A percentile compares a stretch with the other conserved stretches of the same genome.
Conservation (phyloP, 2,113 vertebrate genomes). For the Calcarius ornatus region DNA sequence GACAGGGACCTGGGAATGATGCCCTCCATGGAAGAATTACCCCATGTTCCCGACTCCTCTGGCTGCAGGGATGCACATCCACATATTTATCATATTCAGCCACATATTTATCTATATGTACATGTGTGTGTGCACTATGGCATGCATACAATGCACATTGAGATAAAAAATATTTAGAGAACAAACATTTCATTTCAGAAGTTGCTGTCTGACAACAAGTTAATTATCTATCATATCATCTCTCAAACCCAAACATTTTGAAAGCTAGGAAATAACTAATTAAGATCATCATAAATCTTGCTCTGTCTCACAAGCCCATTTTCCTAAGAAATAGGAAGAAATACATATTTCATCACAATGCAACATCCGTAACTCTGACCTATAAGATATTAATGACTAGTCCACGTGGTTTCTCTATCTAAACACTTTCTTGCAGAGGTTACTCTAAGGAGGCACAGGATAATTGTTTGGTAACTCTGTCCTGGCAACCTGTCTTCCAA, state of each 20-base stretch:
- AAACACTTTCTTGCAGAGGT: slow-evolving; percentile 29
- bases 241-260: slow-evolving; percentile 63
- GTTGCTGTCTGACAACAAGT: slow-evolving; percentile 38
- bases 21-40: rapidly evolving
- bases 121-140: neutral
- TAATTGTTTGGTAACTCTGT: neutral
- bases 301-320: slow-evolving; percentile 32
- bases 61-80: neutral
- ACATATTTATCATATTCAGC: neutral
- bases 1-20: rapidly evolving
- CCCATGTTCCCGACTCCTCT: neutral
- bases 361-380: slow-evolving; percentile 40
- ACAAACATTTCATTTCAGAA: slow-evolving; percentile 54
- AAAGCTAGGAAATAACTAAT: slow-evolving; percentile 66
- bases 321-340: slow-evolving; percentile 60
- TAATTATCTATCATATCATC: slow-evolving; percentile 62
- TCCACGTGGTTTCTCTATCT: neutral
- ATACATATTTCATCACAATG: slow-evolving; percentile 38
- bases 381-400: slow-evolving; percentile 31
- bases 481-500: neutral
- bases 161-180: slow-evolving; percentile 29
- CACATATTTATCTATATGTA: neutral
- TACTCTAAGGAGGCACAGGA: neutral
- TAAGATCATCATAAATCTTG: slow-evolving; percentile 58
- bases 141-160: neutral